These are phyloP conservation scores for Dasyornis broadbenti DNA, from an alignment of 2,113 vertebrate species.

Conservation along the genomic window DNA sequence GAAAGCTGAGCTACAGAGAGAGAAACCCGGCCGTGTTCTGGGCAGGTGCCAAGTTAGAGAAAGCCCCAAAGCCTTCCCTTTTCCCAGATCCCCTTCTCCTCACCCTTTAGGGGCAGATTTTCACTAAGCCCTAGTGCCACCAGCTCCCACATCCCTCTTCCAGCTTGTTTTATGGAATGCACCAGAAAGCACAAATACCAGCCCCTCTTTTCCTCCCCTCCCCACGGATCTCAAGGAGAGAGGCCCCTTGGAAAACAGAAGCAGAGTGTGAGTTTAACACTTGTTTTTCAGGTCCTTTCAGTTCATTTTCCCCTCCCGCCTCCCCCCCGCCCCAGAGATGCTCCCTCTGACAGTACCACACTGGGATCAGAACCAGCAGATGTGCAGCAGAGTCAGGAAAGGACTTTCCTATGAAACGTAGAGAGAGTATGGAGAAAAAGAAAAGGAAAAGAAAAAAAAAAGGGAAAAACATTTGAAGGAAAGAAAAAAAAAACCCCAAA, in stretches of 20 bases:
- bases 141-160: not conserved
- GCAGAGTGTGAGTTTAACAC: constrained; percentile 31
- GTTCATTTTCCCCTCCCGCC: not conserved
- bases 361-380: constrained; percentile 43
- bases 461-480: constrained; percentile 5
- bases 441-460: not conserved
- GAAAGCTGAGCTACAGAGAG: constrained; percentile 28
- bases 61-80: constrained; percentile 1
- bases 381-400: constrained; percentile 37
- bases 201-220: not conserved
- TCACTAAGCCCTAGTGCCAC: not conserved
- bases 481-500: not conserved
- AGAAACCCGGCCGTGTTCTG: not conserved
- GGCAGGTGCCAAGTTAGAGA: not conserved
- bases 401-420: not conserved
- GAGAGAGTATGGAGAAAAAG: not conserved
- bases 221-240: not conserved
- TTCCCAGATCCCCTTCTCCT: not conserved
- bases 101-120: not conserved
- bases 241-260: constrained; percentile 52
- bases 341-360: constrained; percentile 32
- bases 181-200: constrained; percentile 6
- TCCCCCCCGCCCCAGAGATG: constrained; percentile 5
- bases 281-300: constrained; percentile 14
- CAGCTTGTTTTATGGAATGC: not conserved